phyloP scores from a whole-genome alignment of 2,113 vertebrate species.

The Cololabis saira region DNA sequence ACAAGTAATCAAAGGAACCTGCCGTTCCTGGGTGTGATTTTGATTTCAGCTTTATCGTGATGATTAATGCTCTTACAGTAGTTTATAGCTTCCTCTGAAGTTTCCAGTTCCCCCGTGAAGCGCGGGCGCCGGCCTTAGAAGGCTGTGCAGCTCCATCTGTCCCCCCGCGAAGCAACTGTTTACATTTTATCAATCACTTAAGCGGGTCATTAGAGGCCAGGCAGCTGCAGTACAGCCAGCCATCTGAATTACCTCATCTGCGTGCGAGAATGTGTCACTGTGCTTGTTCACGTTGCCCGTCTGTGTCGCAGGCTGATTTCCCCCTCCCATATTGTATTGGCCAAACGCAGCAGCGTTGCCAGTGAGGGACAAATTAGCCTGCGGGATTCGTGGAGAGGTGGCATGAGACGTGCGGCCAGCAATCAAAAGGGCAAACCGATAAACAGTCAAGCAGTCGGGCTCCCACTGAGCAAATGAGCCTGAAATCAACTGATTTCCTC shows the following conservation, averaged over 20 bases:
- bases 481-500: slow-evolving; percentile 60
- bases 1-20: slow-evolving; percentile 47
- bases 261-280: slow-evolving; percentile 45
- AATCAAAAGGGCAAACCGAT: slow-evolving; percentile 68
- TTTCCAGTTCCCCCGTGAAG: slow-evolving; percentile 25
- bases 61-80: slow-evolving; percentile 38
- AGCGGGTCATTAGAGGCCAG: slow-evolving; percentile 67
- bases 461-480: slow-evolving; percentile 61
- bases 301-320: slow-evolving; percentile 28
- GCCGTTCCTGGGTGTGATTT: slow-evolving; percentile 39
- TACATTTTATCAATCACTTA: slow-evolving; percentile 77
- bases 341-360: slow-evolving; percentile 17
- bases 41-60: slow-evolving; percentile 40
- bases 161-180: slow-evolving; percentile 64
- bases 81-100: too few species aligned
- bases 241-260: slow-evolving; percentile 61
- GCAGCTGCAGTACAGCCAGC: slow-evolving; percentile 62
- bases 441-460: slow-evolving; percentile 68
- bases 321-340: slow-evolving; percentile 22
- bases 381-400: slow-evolving; percentile 54
- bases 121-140: slow-evolving; percentile 54
- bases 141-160: slow-evolving; percentile 69
- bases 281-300: slow-evolving; percentile 38
- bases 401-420: slow-evolving; percentile 63
- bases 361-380: slow-evolving; percentile 65